Percentiles rank a stretch among this genome's conserved stretches.
Evolutionary conservation across 1,140 invertebrate genomes (phyloP).

Genomic region (Heterodera schachtii): DNA sequence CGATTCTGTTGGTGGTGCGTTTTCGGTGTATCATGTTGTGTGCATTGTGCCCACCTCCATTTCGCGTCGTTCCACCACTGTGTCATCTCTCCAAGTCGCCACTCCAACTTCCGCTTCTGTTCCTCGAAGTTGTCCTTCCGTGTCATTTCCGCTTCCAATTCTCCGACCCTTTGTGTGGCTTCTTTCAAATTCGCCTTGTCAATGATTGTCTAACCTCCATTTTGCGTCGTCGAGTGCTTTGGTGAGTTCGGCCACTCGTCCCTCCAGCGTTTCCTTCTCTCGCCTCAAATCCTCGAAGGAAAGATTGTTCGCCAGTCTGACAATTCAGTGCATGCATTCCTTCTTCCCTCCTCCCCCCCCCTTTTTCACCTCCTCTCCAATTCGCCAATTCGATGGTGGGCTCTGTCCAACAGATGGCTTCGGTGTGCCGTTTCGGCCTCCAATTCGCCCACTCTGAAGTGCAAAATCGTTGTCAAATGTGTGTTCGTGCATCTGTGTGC

Average conservation of each 20-base stretch:
- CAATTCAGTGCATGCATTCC: not conserved
- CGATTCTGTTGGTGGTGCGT: constrained; percentile 19
- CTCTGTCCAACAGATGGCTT: constrained; percentile 39
- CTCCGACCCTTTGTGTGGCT: constrained; percentile 11
- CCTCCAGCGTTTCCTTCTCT: constrained; percentile 8
- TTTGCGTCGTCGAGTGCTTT: constrained; percentile 27
- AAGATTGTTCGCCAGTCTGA: not conserved
- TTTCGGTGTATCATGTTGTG: no score
- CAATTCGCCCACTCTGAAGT: constrained; percentile 46
- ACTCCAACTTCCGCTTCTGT: constrained; percentile 38
- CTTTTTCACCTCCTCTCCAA: constrained; percentile 20
- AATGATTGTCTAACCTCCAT: constrained; percentile 18
- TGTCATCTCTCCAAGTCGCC: constrained; percentile 40
- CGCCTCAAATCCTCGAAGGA: not conserved
- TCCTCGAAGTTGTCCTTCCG: constrained; percentile 14
- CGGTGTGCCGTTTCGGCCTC: constrained; percentile 48
- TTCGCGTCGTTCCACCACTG: constrained; percentile 45
- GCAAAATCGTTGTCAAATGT: constrained; percentile 10
- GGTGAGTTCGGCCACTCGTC: constrained; percentile 9
- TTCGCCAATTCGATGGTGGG: constrained; percentile 44
- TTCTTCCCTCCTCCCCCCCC: not conserved
- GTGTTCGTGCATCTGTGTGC: no score
- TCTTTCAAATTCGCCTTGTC: not conserved
- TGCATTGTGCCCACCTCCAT: constrained; percentile 33
- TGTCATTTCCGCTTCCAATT: constrained; percentile 24